Percentiles rank a stretch among this genome's conserved stretches.
phyloP scores from a whole-genome alignment of 2,888 invertebrate genomes.

The Pilophorus perplexus region DNA sequence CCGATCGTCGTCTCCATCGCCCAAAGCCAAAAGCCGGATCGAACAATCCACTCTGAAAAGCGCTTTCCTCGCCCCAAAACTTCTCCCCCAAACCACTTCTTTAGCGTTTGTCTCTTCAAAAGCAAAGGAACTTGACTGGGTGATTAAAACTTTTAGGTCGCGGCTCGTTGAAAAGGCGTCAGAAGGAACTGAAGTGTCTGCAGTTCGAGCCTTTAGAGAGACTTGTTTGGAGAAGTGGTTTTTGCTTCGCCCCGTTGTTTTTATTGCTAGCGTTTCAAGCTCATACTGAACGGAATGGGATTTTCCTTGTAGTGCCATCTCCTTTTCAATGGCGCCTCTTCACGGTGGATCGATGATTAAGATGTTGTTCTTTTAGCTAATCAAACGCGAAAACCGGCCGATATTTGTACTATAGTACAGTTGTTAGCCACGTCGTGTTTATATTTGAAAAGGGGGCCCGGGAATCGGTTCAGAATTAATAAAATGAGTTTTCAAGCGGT shows the following conservation, averaged over 20 bases:
- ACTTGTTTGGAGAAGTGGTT: background rate
- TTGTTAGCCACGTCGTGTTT: too few relatives aligned
- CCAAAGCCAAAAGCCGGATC: constrained; percentile 11
- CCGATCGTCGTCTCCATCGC: too few relatives aligned
- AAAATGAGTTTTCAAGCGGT: constrained; percentile 32
- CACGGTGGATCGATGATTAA: too few relatives aligned
- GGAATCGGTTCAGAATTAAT: constrained; percentile 25
- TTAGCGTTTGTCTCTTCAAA: constrained; percentile 7
- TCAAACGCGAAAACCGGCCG: too few relatives aligned
- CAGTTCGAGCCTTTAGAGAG: background rate
- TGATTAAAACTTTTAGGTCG: constrained; percentile 14
- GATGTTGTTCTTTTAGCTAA: too few relatives aligned
- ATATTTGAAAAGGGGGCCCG: too few relatives aligned
- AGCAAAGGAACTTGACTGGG: background rate
- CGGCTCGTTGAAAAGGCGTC: constrained; percentile 27
- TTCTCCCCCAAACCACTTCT: constrained; percentile 4
- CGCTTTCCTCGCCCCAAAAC: background rate
- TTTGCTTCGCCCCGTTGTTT: background rate
- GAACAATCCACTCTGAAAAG: background rate
- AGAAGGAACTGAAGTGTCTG: constrained; percentile 14
- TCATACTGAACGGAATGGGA: too few relatives aligned
- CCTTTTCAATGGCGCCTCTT: too few relatives aligned
- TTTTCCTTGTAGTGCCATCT: too few relatives aligned
- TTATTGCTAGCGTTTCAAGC: background rate
- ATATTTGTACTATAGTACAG: too few relatives aligned